Base-by-base conservation (phyloP, 2,888 invertebrate species). In the Ptilodon capucinus region DNA sequence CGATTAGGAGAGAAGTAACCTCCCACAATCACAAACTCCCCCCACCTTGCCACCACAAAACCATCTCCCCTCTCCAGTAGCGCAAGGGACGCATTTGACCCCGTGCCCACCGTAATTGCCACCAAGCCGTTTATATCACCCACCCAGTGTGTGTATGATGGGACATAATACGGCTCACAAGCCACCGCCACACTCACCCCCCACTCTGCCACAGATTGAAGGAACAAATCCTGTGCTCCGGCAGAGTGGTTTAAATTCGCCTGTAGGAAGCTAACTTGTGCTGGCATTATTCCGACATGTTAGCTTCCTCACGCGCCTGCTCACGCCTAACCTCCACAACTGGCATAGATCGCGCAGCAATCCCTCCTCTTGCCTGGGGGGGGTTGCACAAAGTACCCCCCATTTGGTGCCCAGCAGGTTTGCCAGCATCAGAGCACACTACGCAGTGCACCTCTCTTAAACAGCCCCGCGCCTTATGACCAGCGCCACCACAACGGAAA, bases 1-100 rank as follows among this genome's bases (percentile, higher is more conserved):
- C 54, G 40, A 16, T 59, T 65, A 0, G 64, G 65, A 0, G 60
- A 60, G 46, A 61, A 63, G 23, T 64, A 67, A 0, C 44, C 51
- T 0, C 58, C 60, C 0, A 64, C 14, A 0, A 61, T 6, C 0
- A 42, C 30, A 0, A 49, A 17, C 1, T 36, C 46, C 4, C 44
- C 44, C 34, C 46, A 8, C 0, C 4, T 9, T 1, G 28, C 51
- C 0, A 48, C 48, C 0, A 61, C 57, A n/a, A 28, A 57, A 0
- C 66, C 61, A 1, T 19, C 34, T 0, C 52, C 54, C 41, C 46
- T 25, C 14, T 38, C 7, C 2, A 44, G 25, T 1, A 14, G 32
- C 2, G 14, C 21, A 7, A 48, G 23, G 7, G 42, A 50, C 17
- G 13, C 48, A 36, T 21, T 36, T 28, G 54, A 50, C 40, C 32